Conservation (phyloP, 2,797 vertebrate species). For the Trichosurus vulpecula region DNA sequence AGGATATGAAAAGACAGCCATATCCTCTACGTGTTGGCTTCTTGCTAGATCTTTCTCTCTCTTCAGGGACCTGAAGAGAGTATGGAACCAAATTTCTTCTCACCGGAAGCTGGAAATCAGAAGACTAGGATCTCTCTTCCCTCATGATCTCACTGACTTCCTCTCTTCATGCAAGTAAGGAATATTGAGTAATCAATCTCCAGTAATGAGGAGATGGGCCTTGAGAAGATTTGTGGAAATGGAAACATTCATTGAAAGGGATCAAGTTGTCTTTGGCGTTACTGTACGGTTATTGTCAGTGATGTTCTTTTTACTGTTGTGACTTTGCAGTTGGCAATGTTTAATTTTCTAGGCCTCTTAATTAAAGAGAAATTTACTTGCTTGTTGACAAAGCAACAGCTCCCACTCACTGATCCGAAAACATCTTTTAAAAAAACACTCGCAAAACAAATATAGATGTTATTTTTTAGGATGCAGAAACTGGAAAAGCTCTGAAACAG, state of each 20-base stretch:
- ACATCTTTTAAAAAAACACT: background rate
- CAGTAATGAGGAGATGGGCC: background rate
- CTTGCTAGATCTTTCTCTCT: background rate
- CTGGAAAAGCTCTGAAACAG: background rate
- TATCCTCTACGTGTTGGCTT: background rate
- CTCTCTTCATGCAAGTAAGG: background rate
- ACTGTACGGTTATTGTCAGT: background rate
- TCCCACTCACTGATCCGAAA: background rate
- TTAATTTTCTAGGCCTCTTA: background rate
- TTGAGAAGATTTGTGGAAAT: background rate
- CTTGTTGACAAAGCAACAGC: background rate
- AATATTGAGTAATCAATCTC: background rate
- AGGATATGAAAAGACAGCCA: background rate
- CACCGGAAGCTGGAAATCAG: background rate
- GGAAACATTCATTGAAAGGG: background rate
- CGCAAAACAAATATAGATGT: background rate
- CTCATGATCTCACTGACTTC: background rate
- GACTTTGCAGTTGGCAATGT: background rate
- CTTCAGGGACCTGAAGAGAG: background rate
- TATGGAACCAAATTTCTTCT: background rate
- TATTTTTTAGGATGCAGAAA: background rate
- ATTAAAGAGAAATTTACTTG: background rate
- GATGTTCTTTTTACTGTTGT: background rate
- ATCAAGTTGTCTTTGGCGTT: background rate
- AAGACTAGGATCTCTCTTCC: background rate